These are phyloP conservation scores for Vanessa atalanta DNA, from an alignment of 1,140 invertebrate species.

Conservation along the genomic window DNA sequence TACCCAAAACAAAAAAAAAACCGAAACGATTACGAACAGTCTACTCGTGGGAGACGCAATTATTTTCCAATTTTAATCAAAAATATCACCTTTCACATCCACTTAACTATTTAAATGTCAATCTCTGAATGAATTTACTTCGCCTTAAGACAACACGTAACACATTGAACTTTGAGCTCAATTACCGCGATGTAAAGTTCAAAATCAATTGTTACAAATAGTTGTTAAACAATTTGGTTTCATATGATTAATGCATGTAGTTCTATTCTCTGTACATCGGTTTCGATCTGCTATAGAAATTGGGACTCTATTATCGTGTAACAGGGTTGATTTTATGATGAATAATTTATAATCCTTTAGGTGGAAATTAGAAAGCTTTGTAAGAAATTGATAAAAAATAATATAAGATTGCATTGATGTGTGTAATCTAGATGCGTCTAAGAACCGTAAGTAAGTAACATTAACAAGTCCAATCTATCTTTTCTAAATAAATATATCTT, in stretches of 20 bases:
- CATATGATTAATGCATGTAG: slow-evolving; percentile 39
- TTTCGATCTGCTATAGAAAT: slow-evolving; percentile 28
- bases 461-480: slow-evolving; percentile 19
- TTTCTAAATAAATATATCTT: slow-evolving; percentile 14
- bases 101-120: slow-evolving; percentile 78
- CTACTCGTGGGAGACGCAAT: slow-evolving; percentile 75
- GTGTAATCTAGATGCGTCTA: slow-evolving; percentile 37
- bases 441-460: slow-evolving; percentile 20
- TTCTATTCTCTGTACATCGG: slow-evolving; percentile 27
- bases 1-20: slow-evolving; percentile 57
- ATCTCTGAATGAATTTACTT: slow-evolving; percentile 57
- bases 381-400: slow-evolving; percentile 68
- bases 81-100: slow-evolving; percentile 77
- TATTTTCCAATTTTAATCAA: slow-evolving; percentile 80
- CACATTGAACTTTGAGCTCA: slow-evolving; percentile 27
- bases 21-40: slow-evolving; percentile 55
- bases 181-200: slow-evolving; percentile 20
- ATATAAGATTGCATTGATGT: slow-evolving; percentile 56
- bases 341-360: slow-evolving; percentile 43
- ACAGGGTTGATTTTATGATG: slow-evolving; percentile 37
- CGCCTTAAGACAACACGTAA: slow-evolving; percentile 51
- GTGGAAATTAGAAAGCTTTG: slow-evolving; percentile 65
- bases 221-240: slow-evolving; percentile 35
- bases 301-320: slow-evolving; percentile 34
- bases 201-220: slow-evolving; percentile 18